Conservation (phyloP, 1,140 invertebrate species). For the Bombus confusus region DNA sequence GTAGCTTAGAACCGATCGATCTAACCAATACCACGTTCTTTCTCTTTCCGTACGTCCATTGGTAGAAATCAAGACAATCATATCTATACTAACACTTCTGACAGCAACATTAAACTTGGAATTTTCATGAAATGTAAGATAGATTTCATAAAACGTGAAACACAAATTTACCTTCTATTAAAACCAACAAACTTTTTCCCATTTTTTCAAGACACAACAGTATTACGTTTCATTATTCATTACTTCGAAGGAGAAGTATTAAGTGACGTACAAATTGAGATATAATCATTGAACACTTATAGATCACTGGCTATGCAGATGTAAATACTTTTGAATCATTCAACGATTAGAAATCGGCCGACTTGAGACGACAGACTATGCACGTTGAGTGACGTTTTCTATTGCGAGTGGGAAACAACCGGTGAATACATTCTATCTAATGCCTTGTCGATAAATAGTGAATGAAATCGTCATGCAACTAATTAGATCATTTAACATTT, state of each 20-base stretch:
- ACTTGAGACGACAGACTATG: neutral
- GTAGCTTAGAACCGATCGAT: constrained; percentile 1
- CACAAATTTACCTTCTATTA: neutral
- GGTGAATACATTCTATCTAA: neutral
- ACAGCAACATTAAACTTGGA: neutral
- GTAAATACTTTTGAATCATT: neutral
- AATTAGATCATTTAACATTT: too few relatives aligned
- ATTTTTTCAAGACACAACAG: too few relatives aligned
- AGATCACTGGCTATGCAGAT: neutral
- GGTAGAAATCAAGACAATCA: neutral
- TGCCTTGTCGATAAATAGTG: neutral
- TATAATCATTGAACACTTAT: neutral
- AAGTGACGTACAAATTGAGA: neutral
- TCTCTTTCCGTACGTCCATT: neutral
- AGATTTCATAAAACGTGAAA: neutral
- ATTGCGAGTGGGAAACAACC: neutral
- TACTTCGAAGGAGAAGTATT: neutral
- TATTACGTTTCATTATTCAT: neutral
- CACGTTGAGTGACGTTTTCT: neutral
- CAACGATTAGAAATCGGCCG: neutral
- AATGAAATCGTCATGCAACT: neutral
- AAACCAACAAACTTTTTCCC: too few relatives aligned
- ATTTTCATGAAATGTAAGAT: neutral
- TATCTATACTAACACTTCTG: too few relatives aligned
- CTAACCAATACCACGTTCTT: neutral